Conservation (phyloP, 2,888 invertebrate species). For the Acleris sparsana region DNA sequence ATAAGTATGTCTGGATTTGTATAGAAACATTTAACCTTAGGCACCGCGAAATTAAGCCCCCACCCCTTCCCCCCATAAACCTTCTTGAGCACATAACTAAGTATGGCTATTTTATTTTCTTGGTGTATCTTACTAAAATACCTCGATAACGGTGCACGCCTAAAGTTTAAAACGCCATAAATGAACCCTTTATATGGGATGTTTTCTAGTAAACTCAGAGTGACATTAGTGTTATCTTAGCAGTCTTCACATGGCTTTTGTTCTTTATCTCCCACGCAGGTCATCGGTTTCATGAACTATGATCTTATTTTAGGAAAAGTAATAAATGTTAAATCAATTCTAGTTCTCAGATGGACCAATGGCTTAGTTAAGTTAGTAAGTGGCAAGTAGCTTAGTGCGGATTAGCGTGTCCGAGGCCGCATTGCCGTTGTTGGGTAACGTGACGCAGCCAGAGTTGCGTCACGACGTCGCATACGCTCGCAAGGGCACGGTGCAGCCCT, state of each 20-base stretch:
- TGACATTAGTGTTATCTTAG: too few relatives aligned
- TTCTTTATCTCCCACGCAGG: too few relatives aligned
- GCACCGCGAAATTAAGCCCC: constrained; percentile 18
- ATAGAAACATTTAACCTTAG: constrained; percentile 12
- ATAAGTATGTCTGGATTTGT: constrained; percentile 24
- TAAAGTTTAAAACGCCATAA: too few relatives aligned
- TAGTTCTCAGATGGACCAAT: constrained; percentile 10
- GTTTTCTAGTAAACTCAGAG: too few relatives aligned
- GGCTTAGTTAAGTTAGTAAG: constrained; percentile 19
- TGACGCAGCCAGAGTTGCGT: constrained; percentile 51
- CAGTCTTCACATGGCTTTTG: too few relatives aligned
- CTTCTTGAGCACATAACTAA: too few relatives aligned
- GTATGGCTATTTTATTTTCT: too few relatives aligned
- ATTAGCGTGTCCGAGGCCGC: constrained; percentile 67
- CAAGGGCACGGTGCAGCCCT: constrained; percentile 44
- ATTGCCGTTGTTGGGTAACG: constrained; percentile 67
- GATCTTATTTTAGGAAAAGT: constrained; percentile 1
- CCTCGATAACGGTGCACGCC: too few relatives aligned
- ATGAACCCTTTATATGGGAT: too few relatives aligned
- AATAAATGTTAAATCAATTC: constrained; percentile 9
- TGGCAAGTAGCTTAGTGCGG: constrained; percentile 54
- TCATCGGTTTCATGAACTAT: too few relatives aligned
- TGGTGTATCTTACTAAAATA: too few relatives aligned
- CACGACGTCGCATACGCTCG: constrained; percentile 47
- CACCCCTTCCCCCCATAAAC: too few relatives aligned